These are phyloP conservation scores for Asteroscopus sphinx DNA, from an alignment of 2,888 invertebrate genomes.

Conservation along the genomic window DNA sequence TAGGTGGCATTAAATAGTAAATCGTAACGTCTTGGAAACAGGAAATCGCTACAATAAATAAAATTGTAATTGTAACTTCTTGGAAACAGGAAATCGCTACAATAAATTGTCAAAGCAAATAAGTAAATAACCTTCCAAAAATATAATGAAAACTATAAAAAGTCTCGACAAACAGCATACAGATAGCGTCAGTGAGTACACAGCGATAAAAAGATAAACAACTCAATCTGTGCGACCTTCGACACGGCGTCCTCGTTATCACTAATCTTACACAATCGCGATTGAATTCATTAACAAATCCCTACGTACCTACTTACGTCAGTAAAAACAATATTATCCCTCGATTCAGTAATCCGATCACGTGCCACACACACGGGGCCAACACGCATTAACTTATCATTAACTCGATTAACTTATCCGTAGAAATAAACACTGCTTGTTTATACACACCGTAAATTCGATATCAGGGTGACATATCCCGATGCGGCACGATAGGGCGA, in stretches of 20 bases:
- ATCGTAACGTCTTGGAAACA: neutral
- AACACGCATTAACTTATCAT: constrained; percentile 81
- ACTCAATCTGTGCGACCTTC: constrained; percentile 75
- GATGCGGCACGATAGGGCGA: constrained; percentile 65
- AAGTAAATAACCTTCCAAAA: constrained; percentile 40
- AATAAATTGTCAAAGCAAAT: constrained; percentile 1
- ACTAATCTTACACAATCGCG: constrained; percentile 64
- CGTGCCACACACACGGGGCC: constrained; percentile 76
- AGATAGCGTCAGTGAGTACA: constrained; percentile 37
- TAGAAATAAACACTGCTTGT: constrained; percentile 68
- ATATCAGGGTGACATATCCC: constrained; percentile 81
- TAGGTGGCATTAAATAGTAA: too few species aligned
- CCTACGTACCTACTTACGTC: constrained; percentile 79
- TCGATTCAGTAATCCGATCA: constrained; percentile 83
- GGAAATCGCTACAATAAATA: constrained; percentile 13
- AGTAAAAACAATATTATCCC: constrained; percentile 80
- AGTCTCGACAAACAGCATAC: constrained; percentile 32
- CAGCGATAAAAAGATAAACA: constrained; percentile 76
- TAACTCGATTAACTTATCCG: constrained; percentile 72
- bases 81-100: constrained; percentile 18
- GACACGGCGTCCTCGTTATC: constrained; percentile 66
- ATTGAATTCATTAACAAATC: constrained; percentile 73
- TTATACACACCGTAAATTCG: constrained; percentile 80
- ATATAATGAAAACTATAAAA: constrained; percentile 46
- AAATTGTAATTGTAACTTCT: neutral